Evolutionary conservation across 92 coral and sea anemone genomes (phyloP).

Genomic region (Paragorgia papillata): DNA sequence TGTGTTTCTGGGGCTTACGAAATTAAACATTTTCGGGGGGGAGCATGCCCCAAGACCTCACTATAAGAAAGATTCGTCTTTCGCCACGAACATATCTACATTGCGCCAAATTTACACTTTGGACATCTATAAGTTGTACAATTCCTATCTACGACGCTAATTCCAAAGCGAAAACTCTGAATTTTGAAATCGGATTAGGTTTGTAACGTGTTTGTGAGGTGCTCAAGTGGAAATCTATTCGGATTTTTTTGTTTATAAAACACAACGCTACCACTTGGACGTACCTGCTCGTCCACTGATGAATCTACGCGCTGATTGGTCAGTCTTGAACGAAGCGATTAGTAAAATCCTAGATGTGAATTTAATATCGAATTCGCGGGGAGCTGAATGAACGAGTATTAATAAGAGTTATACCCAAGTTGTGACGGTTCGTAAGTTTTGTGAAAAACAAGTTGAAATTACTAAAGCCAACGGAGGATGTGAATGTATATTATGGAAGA

Average conservation of each 20-base stretch:
- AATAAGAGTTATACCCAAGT: neutral
- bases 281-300: slow-evolving; percentile 11
- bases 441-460: neutral
- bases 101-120: too few relatives aligned
- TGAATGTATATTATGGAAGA: neutral
- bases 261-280: neutral
- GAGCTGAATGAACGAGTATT: neutral
- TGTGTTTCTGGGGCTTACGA: too few relatives aligned
- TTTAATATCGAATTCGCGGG: slow-evolving; percentile 24
- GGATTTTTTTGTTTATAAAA: slow-evolving; percentile 4
- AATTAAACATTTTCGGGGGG: too few relatives aligned
- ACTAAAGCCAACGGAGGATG: neutral
- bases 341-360: neutral
- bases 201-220: too few relatives aligned
- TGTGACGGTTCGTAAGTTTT: neutral
- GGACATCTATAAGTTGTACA: too few relatives aligned
- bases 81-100: too few relatives aligned
- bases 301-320: slow-evolving; percentile 32
- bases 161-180: too few relatives aligned
- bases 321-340: neutral
- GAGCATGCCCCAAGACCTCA: too few relatives aligned
- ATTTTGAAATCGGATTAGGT: too few relatives aligned
- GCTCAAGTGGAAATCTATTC: neutral
- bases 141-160: too few relatives aligned
- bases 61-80: too few relatives aligned